Evolutionary conservation across 2,113 vertebrate species (phyloP).

Genomic region (Atrichornis clamosus): DNA sequence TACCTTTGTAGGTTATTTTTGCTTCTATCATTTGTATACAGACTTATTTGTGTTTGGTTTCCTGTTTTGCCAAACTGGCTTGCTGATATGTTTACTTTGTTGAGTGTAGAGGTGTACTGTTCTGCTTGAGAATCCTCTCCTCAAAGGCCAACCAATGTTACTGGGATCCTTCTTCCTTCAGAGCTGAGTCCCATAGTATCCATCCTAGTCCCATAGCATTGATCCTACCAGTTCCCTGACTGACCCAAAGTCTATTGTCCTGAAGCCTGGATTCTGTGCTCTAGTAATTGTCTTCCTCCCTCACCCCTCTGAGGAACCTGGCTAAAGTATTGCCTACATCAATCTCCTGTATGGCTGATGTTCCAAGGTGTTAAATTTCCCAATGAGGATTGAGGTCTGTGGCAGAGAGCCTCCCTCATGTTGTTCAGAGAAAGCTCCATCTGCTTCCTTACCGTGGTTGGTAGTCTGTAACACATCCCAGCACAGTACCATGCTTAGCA

Average conservation of each 20-base stretch:
- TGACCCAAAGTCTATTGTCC: neutral
- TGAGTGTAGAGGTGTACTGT: neutral
- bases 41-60: neutral
- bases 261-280: neutral
- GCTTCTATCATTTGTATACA: neutral
- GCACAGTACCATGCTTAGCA: too few relatives aligned
- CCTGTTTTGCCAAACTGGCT: neutral
- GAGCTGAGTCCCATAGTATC: neutral
- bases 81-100: neutral
- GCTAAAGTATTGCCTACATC: neutral
- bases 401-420: neutral
- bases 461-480: neutral
- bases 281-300: neutral
- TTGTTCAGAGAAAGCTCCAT: neutral
- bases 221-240: neutral
- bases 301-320: neutral
- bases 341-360: neutral
- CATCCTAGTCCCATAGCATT: too few relatives aligned
- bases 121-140: neutral
- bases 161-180: neutral
- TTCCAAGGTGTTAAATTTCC: neutral
- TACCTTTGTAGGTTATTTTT: neutral
- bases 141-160: neutral
- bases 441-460: neutral
- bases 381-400: neutral